Evolutionary conservation across 1,140 invertebrate species (phyloP), one percentile per base, ranked within the genome.

Genomic region (Thaumatotibia leucotreta): DNA sequence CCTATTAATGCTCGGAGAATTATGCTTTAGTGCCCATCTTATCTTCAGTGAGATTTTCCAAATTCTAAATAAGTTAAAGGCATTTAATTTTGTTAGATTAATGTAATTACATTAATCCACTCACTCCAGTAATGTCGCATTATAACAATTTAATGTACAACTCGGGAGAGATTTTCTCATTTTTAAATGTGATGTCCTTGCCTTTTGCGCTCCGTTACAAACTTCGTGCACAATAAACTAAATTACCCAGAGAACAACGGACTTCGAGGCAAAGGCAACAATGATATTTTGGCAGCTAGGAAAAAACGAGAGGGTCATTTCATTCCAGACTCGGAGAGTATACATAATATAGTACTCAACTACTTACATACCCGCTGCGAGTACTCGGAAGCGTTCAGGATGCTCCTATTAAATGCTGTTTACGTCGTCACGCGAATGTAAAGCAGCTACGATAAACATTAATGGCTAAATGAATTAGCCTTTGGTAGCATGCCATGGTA

Each of bases 291-390:
- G 78, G 77, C 75, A 72, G 70, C 67, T 68, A 75, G 65, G 77
- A 88, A 86, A 67, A 84, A 86, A 82, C 78, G 82, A 80, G 76
- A 84, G 80, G 82, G 82, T 84, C 82, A 80, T 85, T 82, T 45
- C 17, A 45, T 45, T 70, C 72, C 74, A 69, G 71, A 72, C 78
- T 84, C 84, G 75, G 62, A 65, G 84, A 82, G 84, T 82, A 82
- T 86, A 74, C 76, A 74, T n/a, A n/a, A n/a, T n/a, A n/a, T n/a
- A n/a, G n/a, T n/a, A n/a, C n/a, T n/a, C n/a, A n/a, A n/a, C n/a
- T n/a, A n/a, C n/a, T n/a, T n/a, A n/a, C n/a, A 73, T 68, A 78
- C 68, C 74, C 71, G 72, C 67, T 77, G 65, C 68, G 61, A 66
- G 61, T 54, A 61, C 62, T 61, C 54, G 58, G 75, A 77, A 84